Evolutionary conservation across 1,140 invertebrate species (phyloP), one percentile per base, ranked within the genome.

Genomic region (Hestina assimilis): DNA sequence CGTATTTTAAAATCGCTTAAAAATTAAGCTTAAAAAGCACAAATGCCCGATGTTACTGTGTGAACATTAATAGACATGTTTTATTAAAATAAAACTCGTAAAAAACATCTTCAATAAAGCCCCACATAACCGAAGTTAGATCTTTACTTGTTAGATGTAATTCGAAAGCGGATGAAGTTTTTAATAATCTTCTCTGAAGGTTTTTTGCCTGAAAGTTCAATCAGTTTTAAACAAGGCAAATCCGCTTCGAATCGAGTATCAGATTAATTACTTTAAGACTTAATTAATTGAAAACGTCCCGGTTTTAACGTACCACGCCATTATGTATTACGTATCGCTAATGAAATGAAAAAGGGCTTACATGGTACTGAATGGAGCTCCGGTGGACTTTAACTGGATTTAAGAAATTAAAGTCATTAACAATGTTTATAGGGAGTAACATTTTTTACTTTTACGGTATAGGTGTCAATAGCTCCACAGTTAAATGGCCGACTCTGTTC

Each of bases 211-310:
- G 42, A 23, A 43, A 19, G 42, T 28, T 45, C 42, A 45, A 45
- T 24, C 26, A 28, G 9, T 17, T 28, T 28, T 15, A 28, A 45
- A 45, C 21, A 28, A 26, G 23, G 42, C 21, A 45, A 26, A 45
- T 24, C 42, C 42, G 15, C 33, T 9, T 17, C n/a, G 33, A 38
- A 38, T 17, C 33, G 19, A 38, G 15, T 17, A 38, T 17, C 23
- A 40, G 35, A 45, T 45, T 45, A 45, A 45, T 45, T 45, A 45
- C 42, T 45, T 45, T 45, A n/a, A 45, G 11, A 15, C 15, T 45
- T 45, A 45, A 45, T 45, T 26, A 45, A 45, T 45, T 45, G 15
- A 45, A 45, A 45, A 26, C 42, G 23, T 45, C 6, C 11, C 42
- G 12, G 42, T 26, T 45, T 28, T 45, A 17, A 26, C 42, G 21